These are phyloP conservation scores for Euura lappo DNA, from an alignment of 1,140 invertebrate genomes.

Conservation along the genomic window DNA sequence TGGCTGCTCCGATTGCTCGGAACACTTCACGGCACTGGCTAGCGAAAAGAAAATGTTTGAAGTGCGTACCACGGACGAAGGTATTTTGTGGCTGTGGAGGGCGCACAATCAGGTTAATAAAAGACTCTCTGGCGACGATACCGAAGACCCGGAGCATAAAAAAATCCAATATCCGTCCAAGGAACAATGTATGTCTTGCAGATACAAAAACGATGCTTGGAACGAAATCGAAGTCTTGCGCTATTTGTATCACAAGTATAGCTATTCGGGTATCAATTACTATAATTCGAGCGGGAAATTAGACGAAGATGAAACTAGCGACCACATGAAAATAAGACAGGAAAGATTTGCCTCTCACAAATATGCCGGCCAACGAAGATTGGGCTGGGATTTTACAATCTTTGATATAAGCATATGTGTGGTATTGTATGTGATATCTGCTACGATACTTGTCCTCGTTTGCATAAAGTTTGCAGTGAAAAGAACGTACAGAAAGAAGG, in stretches of 20 bases:
- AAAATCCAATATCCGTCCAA: slow-evolving; percentile 90
- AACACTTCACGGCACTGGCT: slow-evolving; percentile 88
- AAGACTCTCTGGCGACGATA: slow-evolving; percentile 81
- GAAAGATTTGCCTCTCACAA: slow-evolving; percentile 37
- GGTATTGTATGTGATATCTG: slow-evolving; percentile 73
- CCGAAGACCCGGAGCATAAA: slow-evolving; percentile 89
- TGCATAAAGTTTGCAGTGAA: slow-evolving; percentile 79
- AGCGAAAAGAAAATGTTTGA: slow-evolving; percentile 69
- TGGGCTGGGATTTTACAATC: slow-evolving; percentile 65
- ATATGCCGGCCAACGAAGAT: slow-evolving; percentile 48
- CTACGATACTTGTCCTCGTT: slow-evolving; percentile 73
- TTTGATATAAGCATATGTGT: slow-evolving; percentile 80
- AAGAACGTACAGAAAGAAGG: slow-evolving; percentile 72
- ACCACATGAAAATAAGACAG: slow-evolving; percentile 32
- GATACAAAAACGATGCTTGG: slow-evolving; percentile 67
- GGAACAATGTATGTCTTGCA: slow-evolving; percentile 75
- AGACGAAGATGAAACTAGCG: slow-evolving; percentile 18
- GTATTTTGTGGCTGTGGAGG: slow-evolving; percentile 92
- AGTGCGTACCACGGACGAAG: slow-evolving; percentile 73
- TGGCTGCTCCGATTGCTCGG: slow-evolving; percentile 88
- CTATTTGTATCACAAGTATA: slow-evolving; percentile 81
- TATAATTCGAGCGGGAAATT: slow-evolving; percentile 43
- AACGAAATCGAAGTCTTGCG: slow-evolving; percentile 72
- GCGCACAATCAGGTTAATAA: slow-evolving; percentile 95
- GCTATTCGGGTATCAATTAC: slow-evolving; percentile 62